phyloP scores from a whole-genome alignment of 2,888 invertebrate species.

The Callosobruchus maculatus region DNA sequence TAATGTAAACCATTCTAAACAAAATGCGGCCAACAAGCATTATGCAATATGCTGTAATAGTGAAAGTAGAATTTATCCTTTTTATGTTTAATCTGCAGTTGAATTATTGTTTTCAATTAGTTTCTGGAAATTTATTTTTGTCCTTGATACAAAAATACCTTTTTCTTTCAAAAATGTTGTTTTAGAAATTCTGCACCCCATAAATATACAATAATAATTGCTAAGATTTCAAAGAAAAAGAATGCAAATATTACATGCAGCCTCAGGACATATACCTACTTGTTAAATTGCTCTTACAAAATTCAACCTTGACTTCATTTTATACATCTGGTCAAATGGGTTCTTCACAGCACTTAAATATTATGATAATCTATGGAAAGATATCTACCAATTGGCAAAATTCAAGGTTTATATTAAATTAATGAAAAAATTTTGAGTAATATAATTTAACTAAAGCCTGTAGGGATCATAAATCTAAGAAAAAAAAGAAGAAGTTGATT shows the following conservation, averaged over 20 bases:
- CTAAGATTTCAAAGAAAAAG: neutral
- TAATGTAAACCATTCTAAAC: neutral
- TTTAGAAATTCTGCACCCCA: neutral
- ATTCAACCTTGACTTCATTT: neutral
- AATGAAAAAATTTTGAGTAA: neutral
- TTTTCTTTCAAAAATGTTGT: neutral
- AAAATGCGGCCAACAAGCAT: constrained; percentile 13
- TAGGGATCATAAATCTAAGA: neutral
- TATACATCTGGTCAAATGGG: neutral
- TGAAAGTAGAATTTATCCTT: neutral
- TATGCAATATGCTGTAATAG: constrained; percentile 24
- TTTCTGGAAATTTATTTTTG: neutral
- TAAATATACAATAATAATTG: neutral
- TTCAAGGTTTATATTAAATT: neutral
- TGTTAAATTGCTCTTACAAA: neutral
- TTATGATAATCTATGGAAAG: neutral
- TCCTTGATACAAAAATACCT: neutral
- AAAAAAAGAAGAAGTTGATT: too few relatives aligned
- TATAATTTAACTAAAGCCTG: too few relatives aligned
- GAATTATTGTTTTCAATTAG: constrained; percentile 7
- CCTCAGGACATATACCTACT: neutral
- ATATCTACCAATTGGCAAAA: neutral
- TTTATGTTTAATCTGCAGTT: constrained; percentile 16
- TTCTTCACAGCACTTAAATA: neutral
- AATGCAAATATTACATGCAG: neutral